These are phyloP conservation scores for Eilema caniola DNA, from an alignment of 2,888 invertebrate genomes.

Conservation along the genomic window DNA sequence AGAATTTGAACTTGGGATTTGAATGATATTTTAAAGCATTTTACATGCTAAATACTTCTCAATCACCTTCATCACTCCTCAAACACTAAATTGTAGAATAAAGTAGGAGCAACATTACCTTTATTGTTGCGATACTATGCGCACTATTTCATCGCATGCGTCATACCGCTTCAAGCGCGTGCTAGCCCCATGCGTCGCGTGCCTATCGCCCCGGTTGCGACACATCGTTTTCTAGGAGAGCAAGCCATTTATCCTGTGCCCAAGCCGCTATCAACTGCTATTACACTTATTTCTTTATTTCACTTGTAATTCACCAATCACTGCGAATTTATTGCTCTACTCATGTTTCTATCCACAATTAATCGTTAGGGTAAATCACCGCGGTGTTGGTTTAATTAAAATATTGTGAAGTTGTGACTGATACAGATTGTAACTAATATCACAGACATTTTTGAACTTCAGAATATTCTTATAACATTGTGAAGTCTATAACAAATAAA, in stretches of 20 bases:
- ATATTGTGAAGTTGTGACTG: neutral
- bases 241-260: constrained; percentile 62
- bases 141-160: constrained; percentile 23
- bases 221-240: constrained; percentile 76
- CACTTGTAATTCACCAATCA: constrained; percentile 46
- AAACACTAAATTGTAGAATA: too few species aligned
- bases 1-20: too few species aligned
- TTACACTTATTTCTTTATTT: constrained; percentile 50
- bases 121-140: neutral
- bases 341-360: neutral
- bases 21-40: too few species aligned
- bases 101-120: too few species aligned
- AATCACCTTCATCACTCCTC: too few species aligned
- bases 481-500: too few species aligned
- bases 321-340: constrained; percentile 31
- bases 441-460: too few species aligned
- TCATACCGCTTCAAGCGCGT: constrained; percentile 44
- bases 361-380: neutral
- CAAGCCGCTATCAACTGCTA: constrained; percentile 39
- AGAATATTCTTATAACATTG: too few species aligned
- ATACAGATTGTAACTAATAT: neutral
- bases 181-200: constrained; percentile 61
- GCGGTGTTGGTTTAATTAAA: neutral
- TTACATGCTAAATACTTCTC: too few species aligned
- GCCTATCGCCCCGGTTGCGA: constrained; percentile 75